phyloP scores from a whole-genome alignment of 1,140 invertebrate species.

The Drosophila arizonae region DNA sequence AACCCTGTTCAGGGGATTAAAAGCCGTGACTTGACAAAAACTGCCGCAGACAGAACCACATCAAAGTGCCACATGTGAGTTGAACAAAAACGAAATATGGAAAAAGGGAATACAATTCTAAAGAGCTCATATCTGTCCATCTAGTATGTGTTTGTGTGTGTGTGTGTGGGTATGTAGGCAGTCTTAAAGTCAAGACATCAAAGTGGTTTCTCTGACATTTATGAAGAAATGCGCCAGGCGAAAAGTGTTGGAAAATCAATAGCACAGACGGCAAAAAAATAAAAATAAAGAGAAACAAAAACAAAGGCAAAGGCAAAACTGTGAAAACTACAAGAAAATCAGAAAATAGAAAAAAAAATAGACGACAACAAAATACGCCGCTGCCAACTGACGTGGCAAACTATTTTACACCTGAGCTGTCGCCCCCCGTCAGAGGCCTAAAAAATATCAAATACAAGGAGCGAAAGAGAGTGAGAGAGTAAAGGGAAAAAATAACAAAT shows the following conservation, averaged over 20 bases:
- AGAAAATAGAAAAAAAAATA: slow-evolving; percentile 21
- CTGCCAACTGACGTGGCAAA: slow-evolving; percentile 60
- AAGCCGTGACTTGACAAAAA: slow-evolving; percentile 58
- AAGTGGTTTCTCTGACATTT: slow-evolving; percentile 63
- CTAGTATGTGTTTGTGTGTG: slow-evolving; percentile 12
- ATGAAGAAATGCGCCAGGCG: slow-evolving; percentile 43
- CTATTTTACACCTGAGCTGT: slow-evolving; percentile 77
- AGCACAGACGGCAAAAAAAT: slow-evolving; percentile 26
- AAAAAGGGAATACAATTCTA: slow-evolving; percentile 37
- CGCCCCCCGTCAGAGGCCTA: slow-evolving; percentile 55
- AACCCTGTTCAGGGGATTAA: slow-evolving; percentile 29
- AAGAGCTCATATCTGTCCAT: slow-evolving; percentile 29
- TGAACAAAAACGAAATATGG: slow-evolving; percentile 30
- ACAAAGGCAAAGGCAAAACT: slow-evolving; percentile 10
- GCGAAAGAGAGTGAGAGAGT: background rate
- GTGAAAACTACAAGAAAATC: slow-evolving; percentile 16
- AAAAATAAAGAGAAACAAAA: slow-evolving; percentile 8
- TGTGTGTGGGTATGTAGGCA: slow-evolving; percentile 21
- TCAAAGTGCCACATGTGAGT: slow-evolving; percentile 46
- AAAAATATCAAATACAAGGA: slow-evolving; percentile 1
- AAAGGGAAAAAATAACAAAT: slow-evolving; percentile 50
- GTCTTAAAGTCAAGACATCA: slow-evolving; percentile 71
- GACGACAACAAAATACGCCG: slow-evolving; percentile 23
- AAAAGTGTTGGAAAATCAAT: slow-evolving; percentile 68
- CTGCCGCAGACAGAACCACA: slow-evolving; percentile 41